Evolutionary conservation across 2,113 vertebrate species (phyloP), one percentile per base, ranked within the genome.

Genomic region (Oncorhynchus nerka): DNA sequence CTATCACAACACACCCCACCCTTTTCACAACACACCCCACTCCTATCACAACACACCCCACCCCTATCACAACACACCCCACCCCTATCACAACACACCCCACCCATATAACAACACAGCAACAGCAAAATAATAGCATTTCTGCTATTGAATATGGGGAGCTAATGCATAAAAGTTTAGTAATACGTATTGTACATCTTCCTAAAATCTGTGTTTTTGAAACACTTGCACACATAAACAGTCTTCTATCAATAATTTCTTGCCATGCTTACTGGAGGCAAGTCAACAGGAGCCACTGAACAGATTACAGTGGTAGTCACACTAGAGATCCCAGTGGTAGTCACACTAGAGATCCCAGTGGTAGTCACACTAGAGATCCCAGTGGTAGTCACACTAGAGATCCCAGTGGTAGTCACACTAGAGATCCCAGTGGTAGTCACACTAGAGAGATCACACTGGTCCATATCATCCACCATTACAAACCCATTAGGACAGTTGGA

Each of bases 401-500:
- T 7, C 55, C 9, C 26, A 51, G 22, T 30, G 64, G 39, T 34
- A 34, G 32, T 32, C 59, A 20, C 19, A 49, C 15, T 51, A 30
- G 64, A 20, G 62, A 20, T 7, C 55, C 9, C 26, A 51, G 22
- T 30, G 48, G 39, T 34, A 34, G 32, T 34, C 57, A 19, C 19
- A 48, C 59, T 49, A 26, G 9, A 32, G 65, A 5, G 26, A 32
- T 20, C 65, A 4, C 65, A 67, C 11, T 16, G 65, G 64, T 45
- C 45, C 51, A 5, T 67, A n/a, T 66, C 64, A 30, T 30, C 73
- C 73, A 67, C 45, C 45, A 75, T 75, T 67, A 75, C 12, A 24
- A 75, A 51, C 3, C 73, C 73, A 67, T 75, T 67, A 68, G 39
- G 48, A 55, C 32, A 16, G 59, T 24, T 9, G 62, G 32, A 22